Evolutionary conservation across 1,140 invertebrate species (phyloP), one percentile per base, ranked within the genome.

Genomic region (Macrostomum lignano): DNA sequence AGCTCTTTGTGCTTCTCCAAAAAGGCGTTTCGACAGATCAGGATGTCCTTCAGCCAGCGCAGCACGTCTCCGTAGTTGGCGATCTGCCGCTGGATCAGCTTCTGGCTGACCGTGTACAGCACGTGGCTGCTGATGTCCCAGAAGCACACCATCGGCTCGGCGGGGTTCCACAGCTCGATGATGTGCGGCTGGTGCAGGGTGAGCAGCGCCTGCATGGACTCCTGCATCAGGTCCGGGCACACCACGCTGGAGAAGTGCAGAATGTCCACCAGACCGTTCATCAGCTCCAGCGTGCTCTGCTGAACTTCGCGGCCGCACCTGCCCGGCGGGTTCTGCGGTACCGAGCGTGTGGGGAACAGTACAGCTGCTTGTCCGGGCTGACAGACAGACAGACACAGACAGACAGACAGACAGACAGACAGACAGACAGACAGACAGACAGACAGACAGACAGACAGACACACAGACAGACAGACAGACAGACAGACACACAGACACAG

Each of bases 91-190:
- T 91, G 81, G 40, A 91, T 91, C 10, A 94, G 60, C 56, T 93
- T 93, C 56, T 93, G 81, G 4, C 81, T 88, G 40, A 94, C 91
- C 30, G 81, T 84, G 60, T 86, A 91, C 3, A 94, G 59, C 17
- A 93, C 78, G 58, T 91, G 79, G 0, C 78, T 88, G 48, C 77
- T 75, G 35, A 86, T 74, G 57, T 91, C 81, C 82, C 84, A 93
- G 54, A 94, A 61, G 21, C 81, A 88, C 44, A 81, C 81, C 17
- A 91, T 75, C 0, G 84, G 79, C 2, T 81, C 73, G 58, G 91
- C 79, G 2, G 81, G 81, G 62, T 93, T 93, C 86, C 84, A 94
- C 45, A 84, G 70, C 55, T 82, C 75, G 37, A 94, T 88, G 51
- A 82, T 77, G 43, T 84, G 74, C 9, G 81, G 78, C 46, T 81